Evolutionary conservation across 2,888 invertebrate genomes (phyloP), one percentile per base, ranked within the genome.

Genomic region (Napeogenes sylphis): DNA sequence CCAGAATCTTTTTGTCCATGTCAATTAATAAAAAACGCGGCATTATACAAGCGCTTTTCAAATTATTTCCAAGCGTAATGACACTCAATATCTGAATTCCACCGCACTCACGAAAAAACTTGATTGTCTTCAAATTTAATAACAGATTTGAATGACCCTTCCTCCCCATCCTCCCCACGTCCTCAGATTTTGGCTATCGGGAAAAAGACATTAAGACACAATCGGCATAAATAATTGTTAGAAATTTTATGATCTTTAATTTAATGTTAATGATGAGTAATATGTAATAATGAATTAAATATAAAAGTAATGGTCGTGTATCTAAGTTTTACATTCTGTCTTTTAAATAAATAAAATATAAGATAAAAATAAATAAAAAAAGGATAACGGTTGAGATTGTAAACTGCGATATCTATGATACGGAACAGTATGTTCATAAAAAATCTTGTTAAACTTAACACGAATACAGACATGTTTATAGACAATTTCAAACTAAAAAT

Each of bases 61-160:
- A 59, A 59, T 59, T 54, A 47, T 60, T 51, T 55, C 38, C 30
- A 56, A 60, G 35, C 45, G 32, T 33, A 56, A 60, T 47, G 60
- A 60, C 60, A 47, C 60, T 56, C 55, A 51, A 60, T 60, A 55
- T 60, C n/a, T 47, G 35, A 45, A 55, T 21, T 46, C 45, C 55
- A 55, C 60, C 56, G 60, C 60, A 60, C 55, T 45, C 45, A 51
- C 63, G 42, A 58, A 65, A 63, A 64, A 62, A 58, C 58, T 62
- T 77, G 82, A 83, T 84, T 85, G 84, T 84, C 80, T 81, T 75
- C 71, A 79, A 86, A 87, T 85, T 85, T 84, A 86, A 85, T 85
- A 86, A 83, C 80, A 80, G 76, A 81, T 83, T 80, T 78, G 77
- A 82, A 83, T 82, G 82, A 80, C 81, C 81, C 77, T 51, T 73